These are phyloP conservation scores for Platypus cylindrus DNA, from an alignment of 2,888 invertebrate genomes.

Conservation along the genomic window DNA sequence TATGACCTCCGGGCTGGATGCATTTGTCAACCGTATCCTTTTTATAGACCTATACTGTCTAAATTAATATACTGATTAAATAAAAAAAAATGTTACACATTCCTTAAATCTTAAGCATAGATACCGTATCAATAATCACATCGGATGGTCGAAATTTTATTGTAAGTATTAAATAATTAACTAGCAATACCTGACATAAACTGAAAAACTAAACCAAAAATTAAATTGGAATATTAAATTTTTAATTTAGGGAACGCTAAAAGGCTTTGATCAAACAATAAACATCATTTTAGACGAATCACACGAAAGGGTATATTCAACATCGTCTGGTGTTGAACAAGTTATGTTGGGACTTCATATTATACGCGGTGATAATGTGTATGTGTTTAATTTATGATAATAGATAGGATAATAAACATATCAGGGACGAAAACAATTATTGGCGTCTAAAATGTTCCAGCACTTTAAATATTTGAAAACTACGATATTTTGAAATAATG, in stretches of 20 bases:
- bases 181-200: too few relatives aligned
- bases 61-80: too few relatives aligned
- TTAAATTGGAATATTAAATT: too few relatives aligned
- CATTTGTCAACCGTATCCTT: conserved; percentile 73
- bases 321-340: conserved; percentile 82
- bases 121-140: conserved; percentile 89
- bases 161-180: conserved; percentile 43
- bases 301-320: conserved; percentile 95
- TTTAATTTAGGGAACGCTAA: conserved; percentile 73
- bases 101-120: conserved; percentile 27
- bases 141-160: conserved; percentile 94
- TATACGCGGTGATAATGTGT: conserved; percentile 96
- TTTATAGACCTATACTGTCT: conserved; percentile 15
- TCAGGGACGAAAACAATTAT: too few relatives aligned
- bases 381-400: conserved; percentile 31
- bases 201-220: too few relatives aligned
- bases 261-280: conserved; percentile 99
- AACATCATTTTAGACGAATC: conserved; percentile 97
- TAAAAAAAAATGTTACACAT: neutral
- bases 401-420: too few relatives aligned
- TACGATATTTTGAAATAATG: too few relatives aligned
- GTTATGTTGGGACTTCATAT: conserved; percentile 95
- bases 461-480: too few relatives aligned
- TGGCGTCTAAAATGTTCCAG: too few relatives aligned
- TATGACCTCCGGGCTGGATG: conserved; percentile 78